Evolutionary conservation across 2,797 vertebrate genomes (phyloP).

Genomic region (Iguana delicatissima): DNA sequence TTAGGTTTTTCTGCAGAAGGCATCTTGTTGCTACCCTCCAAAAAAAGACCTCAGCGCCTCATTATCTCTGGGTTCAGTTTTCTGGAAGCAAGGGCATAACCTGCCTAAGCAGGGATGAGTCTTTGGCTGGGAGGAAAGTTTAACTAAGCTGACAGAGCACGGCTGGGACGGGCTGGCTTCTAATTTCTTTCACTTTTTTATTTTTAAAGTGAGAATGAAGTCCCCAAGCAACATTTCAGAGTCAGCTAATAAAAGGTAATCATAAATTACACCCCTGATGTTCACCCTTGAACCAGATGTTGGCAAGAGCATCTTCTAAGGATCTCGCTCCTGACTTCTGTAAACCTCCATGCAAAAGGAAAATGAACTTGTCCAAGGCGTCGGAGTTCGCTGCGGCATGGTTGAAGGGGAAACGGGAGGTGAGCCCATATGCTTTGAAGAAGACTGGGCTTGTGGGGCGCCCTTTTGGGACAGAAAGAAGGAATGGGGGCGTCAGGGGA

Average conservation of each 20-base stretch:
- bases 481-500: too few species aligned
- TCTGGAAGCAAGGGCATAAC: background rate
- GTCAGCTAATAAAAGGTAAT: constrained; percentile 66
- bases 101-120: fast-evolving
- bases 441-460: too few species aligned
- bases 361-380: background rate
- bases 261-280: constrained; percentile 50
- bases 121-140: background rate
- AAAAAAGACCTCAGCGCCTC: fast-evolving
- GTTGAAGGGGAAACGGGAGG: background rate
- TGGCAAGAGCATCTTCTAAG: constrained; percentile 24
- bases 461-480: too few species aligned
- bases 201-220: fast-evolving
- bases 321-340: background rate
- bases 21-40: background rate
- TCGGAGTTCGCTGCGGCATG: background rate
- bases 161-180: background rate
- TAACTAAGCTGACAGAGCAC: background rate
- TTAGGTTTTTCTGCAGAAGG: background rate
- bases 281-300: constrained; percentile 71
- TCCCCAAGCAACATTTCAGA: constrained; percentile 34
- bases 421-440: too few species aligned
- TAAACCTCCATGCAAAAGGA: background rate
- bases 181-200: background rate
- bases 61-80: background rate